These are phyloP conservation scores for Papilio glaucus DNA, from an alignment of 1,140 invertebrate genomes.

Conservation along the genomic window DNA sequence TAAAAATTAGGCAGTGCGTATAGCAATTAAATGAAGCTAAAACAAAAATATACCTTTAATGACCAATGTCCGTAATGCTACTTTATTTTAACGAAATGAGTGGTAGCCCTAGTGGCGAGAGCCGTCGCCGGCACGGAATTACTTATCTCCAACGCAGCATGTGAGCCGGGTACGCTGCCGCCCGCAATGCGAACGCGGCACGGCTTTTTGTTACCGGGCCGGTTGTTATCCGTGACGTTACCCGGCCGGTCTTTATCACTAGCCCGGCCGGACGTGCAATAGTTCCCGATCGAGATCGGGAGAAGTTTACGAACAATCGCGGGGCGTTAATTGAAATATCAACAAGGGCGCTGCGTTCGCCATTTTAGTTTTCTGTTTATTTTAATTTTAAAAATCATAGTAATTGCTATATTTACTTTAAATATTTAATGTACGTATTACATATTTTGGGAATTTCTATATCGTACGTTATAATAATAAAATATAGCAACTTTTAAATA, in stretches of 20 bases:
- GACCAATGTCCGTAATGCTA: no score
- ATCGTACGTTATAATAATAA: no score
- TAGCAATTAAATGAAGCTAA: no score
- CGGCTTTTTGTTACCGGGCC: conserved; percentile 55
- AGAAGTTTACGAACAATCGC: conserved; percentile 26
- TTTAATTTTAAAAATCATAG: background rate
- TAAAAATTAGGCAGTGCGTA: no score
- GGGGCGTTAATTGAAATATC: conserved; percentile 22
- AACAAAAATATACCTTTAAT: no score
- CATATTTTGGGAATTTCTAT: no score
- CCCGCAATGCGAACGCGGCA: conserved; percentile 73
- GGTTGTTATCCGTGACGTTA: conserved; percentile 20
- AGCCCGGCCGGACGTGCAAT: background rate
- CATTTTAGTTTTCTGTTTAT: background rate
- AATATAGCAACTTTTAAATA: no score
- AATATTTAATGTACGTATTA: no score
- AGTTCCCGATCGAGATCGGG: conserved; percentile 4
- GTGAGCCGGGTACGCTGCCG: conserved; percentile 69
- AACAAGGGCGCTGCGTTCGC: background rate
- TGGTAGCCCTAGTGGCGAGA: conserved; percentile 34
- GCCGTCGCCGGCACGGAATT: conserved; percentile 48
- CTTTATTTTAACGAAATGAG: background rate
- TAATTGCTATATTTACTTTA: background rate
- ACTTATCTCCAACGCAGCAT: conserved; percentile 65
- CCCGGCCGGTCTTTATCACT: conserved; percentile 6